These are phyloP conservation scores for Crotalus viridis DNA, from an alignment of 2,113 vertebrate species.

Conservation along the genomic window DNA sequence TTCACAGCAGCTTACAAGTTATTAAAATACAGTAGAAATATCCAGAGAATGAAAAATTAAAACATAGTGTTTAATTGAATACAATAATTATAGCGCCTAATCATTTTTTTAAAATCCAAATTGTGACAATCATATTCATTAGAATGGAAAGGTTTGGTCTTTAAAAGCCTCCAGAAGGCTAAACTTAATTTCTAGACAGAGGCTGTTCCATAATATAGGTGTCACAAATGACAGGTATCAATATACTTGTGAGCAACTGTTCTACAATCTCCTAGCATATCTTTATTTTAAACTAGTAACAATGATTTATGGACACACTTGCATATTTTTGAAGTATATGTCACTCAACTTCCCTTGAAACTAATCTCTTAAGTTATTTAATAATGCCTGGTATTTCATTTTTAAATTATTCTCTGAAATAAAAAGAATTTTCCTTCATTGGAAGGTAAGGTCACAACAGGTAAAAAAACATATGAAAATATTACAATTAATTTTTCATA, in stretches of 20 bases:
- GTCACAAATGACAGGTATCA: background rate
- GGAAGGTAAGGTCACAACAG: background rate
- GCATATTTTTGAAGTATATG: background rate
- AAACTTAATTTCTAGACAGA: too few species aligned
- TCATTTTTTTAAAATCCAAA: background rate
- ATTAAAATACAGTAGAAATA: background rate
- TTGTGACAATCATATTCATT: background rate
- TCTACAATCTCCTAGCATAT: background rate
- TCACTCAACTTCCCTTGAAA: background rate
- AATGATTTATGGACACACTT: background rate
- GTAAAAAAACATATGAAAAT: background rate
- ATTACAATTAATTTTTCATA: background rate
- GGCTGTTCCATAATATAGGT: background rate
- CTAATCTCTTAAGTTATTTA: background rate
- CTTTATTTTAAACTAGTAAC: background rate
- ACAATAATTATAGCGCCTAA: background rate
- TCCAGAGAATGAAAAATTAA: background rate
- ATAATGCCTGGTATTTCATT: background rate
- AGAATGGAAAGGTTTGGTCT: too few species aligned
- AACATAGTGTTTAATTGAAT: background rate
- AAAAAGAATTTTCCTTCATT: background rate
- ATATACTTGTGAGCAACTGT: background rate
- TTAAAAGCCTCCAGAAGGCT: too few species aligned
- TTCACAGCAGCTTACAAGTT: background rate
- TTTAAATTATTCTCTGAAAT: background rate